phyloP scores from a whole-genome alignment of 2,797 vertebrate species.

The Sebastes jordani region DNA sequence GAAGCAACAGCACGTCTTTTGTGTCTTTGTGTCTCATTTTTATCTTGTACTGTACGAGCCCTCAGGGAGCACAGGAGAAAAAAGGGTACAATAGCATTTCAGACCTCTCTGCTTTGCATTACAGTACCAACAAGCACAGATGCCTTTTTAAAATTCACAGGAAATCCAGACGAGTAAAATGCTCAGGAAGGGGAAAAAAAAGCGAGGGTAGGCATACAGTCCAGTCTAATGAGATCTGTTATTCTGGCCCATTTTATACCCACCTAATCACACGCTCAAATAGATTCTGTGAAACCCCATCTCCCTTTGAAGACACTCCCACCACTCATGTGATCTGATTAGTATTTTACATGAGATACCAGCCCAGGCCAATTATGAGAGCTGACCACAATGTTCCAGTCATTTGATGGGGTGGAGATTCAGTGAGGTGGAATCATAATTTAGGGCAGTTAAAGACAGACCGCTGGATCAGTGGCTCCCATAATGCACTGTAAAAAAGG shows the following conservation, averaged over 20 bases:
- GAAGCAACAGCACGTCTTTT: conserved; percentile 6
- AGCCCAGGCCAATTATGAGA: conserved; percentile 69
- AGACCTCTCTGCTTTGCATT: conserved; percentile 70
- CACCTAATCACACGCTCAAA: conserved; percentile 74
- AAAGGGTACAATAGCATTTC: conserved; percentile 22
- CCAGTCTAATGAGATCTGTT: conserved; percentile 67
- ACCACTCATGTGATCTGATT: conserved; percentile 76
- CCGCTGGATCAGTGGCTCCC: conserved; percentile 63
- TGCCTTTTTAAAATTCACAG: conserved; percentile 63
- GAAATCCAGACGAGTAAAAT: conserved; percentile 67
- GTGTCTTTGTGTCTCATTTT: not conserved
- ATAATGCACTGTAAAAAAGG: conserved; percentile 66
- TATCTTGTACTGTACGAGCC: not conserved
- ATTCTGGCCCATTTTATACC: conserved; percentile 70
- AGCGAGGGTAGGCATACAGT: conserved; percentile 38
- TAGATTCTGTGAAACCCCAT: conserved; percentile 73
- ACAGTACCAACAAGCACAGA: conserved; percentile 52
- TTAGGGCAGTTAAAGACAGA: conserved; percentile 73
- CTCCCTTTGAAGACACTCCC: conserved; percentile 69
- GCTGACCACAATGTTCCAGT: conserved; percentile 76
- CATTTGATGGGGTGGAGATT: conserved; percentile 69
- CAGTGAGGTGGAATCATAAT: conserved; percentile 75
- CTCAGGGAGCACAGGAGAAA: conserved; percentile 1
- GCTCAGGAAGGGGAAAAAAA: conserved; percentile 46
- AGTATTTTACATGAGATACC: conserved; percentile 74